Conservation (phyloP, 2,797 vertebrate species). For the Protosalanx chinensis region DNA sequence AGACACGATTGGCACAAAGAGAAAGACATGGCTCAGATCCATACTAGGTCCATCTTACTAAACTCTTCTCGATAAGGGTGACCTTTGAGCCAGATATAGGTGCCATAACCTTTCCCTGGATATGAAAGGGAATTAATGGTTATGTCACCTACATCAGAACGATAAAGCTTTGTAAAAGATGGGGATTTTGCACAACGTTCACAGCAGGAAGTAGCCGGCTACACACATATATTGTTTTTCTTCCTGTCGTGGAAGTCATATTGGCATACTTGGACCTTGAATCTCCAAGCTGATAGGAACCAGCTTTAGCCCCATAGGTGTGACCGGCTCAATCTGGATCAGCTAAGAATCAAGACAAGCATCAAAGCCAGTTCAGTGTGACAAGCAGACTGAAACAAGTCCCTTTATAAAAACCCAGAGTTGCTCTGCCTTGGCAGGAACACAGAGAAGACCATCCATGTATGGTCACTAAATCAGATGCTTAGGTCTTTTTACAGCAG, state of each 20-base stretch:
- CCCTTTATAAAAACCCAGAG: slow-evolving; percentile 4
- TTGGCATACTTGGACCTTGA: too few relatives aligned
- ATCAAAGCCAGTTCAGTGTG: too few relatives aligned
- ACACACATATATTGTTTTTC: background rate
- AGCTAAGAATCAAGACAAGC: too few relatives aligned
- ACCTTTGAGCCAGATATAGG: background rate
- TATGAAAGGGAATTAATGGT: background rate
- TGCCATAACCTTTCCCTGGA: background rate
- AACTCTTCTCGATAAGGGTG: background rate
- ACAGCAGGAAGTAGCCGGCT: background rate
- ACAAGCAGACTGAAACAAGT: background rate
- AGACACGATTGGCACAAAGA: background rate
- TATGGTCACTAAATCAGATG: slow-evolving; percentile 59
- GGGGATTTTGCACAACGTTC: background rate
- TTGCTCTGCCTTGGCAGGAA: slow-evolving; percentile 2
- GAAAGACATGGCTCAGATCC: background rate
- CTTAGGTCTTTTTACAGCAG: slow-evolving; percentile 31
- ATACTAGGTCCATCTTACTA: background rate
- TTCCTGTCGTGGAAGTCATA: background rate
- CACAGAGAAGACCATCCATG: slow-evolving; percentile 49
- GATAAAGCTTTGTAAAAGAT: background rate
- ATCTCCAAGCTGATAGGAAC: background rate
- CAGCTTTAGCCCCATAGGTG: background rate
- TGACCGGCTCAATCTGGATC: background rate
- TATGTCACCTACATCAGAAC: background rate